Evolutionary conservation across 1,140 invertebrate genomes (phyloP), one percentile per base, ranked within the genome.

Genomic region (Potamilus streckersoni): DNA sequence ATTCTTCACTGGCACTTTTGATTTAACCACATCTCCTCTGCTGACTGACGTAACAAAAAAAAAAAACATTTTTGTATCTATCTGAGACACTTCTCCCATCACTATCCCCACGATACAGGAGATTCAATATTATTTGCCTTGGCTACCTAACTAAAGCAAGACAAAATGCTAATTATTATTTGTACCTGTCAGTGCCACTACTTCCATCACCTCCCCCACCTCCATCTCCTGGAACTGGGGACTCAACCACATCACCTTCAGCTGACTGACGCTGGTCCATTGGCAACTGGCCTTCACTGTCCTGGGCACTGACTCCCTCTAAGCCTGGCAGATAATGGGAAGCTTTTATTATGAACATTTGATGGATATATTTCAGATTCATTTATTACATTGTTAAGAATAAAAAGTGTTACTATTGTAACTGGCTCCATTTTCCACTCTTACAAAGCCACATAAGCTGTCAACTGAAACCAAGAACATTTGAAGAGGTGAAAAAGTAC

Each of bases 131-230:
- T 49, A 6, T 49, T 49, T 49, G 2, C 5, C 38, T 49, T 49
- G 6, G 38, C 38, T 49, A 49, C 3, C 38, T 49, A 49, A 49
- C 38, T 11, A 49, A 49, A 49, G 38, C 38, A 49, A 49, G 38
- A 49, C 38, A 49, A 49, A 49, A 49, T 49, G 38, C 6, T 8
- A 49, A 49, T 49, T 49, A 49, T 49, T 49, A 49, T 49, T 49
- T 57, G 14, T 77, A 85, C 84, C 80, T 82, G 12, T 83, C 83
- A 62, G 80, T 74, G 49, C 80, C 85, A 79, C 82, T 85, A 63
- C 79, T 82, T 12, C 84, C 84, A 73, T 85, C 82, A 11, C 84
- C 84, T 12, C 81, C 84, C 17, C 85, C 82, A 55, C 81, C 83
- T 1, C 81, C 84, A 80, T 83, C 83, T 27, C 82, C 82, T 64